Conservation (phyloP, 2,888 invertebrate genomes). For the Pimpla rufipes region DNA sequence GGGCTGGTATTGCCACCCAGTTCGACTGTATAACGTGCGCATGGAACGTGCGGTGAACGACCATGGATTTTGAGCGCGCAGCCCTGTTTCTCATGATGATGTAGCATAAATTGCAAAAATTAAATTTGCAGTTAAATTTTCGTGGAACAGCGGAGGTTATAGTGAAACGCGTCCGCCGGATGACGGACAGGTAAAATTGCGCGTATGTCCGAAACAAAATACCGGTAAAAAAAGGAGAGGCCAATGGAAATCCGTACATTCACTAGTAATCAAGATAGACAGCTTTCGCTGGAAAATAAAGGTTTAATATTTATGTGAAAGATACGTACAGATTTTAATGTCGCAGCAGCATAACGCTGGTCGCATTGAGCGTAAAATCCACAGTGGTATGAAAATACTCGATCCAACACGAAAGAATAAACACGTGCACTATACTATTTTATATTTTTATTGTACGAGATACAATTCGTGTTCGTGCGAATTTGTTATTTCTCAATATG, state of each 20-base stretch:
- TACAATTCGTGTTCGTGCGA: too few species aligned
- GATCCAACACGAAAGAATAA: too few species aligned
- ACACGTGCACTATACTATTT: too few species aligned
- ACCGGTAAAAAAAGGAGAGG: neutral
- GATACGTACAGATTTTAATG: neutral
- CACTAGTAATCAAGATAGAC: neutral
- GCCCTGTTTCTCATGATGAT: neutral
- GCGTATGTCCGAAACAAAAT: neutral
- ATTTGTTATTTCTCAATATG: too few species aligned
- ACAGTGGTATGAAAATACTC: neutral
- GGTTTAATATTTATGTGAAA: neutral
- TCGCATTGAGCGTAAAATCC: neutral
- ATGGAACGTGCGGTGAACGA: neutral
- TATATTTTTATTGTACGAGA: too few species aligned
- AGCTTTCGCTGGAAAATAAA: neutral
- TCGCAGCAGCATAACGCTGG: neutral
- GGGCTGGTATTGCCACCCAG: neutral
- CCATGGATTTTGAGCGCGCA: neutral
- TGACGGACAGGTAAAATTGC: constrained; percentile 4
- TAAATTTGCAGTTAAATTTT: constrained; percentile 21
- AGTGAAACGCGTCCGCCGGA: neutral
- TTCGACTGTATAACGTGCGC: neutral
- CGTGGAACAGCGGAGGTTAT: neutral
- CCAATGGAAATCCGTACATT: neutral
- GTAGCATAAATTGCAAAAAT: neutral